Percentiles rank a stretch among this genome's conserved stretches.
Conservation (phyloP, 2,797 vertebrate species). For the Phrynocephalus forsythii region DNA sequence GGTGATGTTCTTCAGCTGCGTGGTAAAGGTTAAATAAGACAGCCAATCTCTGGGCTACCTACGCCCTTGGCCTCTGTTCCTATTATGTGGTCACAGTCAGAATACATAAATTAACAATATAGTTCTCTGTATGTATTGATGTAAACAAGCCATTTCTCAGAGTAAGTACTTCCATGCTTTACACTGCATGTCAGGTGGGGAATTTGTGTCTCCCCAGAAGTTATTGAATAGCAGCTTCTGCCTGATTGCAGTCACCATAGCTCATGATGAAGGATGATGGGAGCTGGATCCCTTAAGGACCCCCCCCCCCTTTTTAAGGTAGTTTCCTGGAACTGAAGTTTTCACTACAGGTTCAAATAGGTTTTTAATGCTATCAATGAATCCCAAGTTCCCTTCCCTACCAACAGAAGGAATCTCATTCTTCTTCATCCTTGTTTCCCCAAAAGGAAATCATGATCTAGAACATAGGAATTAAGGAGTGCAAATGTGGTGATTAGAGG, state of each 20-base stretch:
- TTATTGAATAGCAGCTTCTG: neutral
- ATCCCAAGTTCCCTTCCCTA: no score
- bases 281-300: neutral
- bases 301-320: no score
- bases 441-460: neutral
- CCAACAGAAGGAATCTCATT: neutral
- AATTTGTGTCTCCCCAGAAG: neutral
- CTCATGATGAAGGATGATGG: neutral
- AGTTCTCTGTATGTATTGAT: neutral
- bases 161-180: neutral
- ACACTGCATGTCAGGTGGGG: neutral
- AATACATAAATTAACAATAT: neutral
- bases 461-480: neutral
- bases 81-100: neutral
- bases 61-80: neutral
- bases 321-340: neutral
- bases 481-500: no score
- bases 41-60: neutral
- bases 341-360: neutral
- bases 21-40: neutral
- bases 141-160: neutral
- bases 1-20: constrained; percentile 8
- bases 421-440: neutral
- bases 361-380: neutral
- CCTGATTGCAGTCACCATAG: neutral